These are phyloP conservation scores for Lordiphosa fenestrarum DNA, from an alignment of 2,888 invertebrate species.

Conservation along the genomic window DNA sequence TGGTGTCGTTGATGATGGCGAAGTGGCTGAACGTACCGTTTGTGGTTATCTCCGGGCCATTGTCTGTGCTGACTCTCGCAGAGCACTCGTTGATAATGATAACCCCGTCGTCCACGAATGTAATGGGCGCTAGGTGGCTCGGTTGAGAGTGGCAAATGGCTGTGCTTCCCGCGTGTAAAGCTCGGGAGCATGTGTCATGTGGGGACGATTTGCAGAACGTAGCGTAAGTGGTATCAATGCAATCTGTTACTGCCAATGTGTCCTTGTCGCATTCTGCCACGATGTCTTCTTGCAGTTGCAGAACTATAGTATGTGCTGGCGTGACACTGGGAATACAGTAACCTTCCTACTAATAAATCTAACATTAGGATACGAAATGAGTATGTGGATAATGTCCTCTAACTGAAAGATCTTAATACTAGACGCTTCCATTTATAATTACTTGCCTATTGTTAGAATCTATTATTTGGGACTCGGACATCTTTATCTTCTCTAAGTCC, in stretches of 20 bases:
- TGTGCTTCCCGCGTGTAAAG: not conserved
- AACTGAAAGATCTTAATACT: constrained; percentile 11
- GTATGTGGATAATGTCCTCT: not conserved
- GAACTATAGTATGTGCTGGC: constrained; percentile 4
- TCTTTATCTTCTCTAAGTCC: too few species aligned
- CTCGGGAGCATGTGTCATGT: constrained; percentile 4
- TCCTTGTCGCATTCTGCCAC: constrained; percentile 9
- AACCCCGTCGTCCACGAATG: not conserved
- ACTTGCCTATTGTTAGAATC: constrained; percentile 7
- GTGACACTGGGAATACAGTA: constrained; percentile 11
- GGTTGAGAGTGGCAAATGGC: constrained; percentile 1
- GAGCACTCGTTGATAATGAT: not conserved
- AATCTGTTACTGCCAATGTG: constrained; percentile 2
- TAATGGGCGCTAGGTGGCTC: constrained; percentile 2
- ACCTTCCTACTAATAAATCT: constrained; percentile 16
- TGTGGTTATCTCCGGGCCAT: constrained; percentile 1
- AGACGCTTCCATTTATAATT: constrained; percentile 17
- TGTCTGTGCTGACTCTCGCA: constrained; percentile 1
- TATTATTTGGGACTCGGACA: too few species aligned
- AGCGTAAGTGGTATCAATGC: constrained; percentile 2
- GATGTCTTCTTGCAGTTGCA: constrained; percentile 3
- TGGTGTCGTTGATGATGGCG: constrained; percentile 1
- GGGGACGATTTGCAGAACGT: constrained; percentile 7
- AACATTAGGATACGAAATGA: constrained; percentile 11
- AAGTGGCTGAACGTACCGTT: not conserved